phyloP scores from a whole-genome alignment of 2,888 invertebrate species.

The Pristionchus fissidentatus region DNA sequence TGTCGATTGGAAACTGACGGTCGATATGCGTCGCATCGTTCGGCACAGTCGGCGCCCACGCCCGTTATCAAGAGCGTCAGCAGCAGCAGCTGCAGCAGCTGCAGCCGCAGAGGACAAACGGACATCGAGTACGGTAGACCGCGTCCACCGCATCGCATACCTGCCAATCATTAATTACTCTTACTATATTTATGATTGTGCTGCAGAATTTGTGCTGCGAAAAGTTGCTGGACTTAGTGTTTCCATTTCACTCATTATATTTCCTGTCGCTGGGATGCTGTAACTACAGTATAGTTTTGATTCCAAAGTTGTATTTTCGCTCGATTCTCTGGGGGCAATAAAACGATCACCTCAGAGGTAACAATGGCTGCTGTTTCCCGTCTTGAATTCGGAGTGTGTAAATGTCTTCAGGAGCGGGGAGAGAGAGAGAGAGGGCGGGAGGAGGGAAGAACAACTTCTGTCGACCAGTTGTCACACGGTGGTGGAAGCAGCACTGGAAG shows the following conservation, averaged over 20 bases:
- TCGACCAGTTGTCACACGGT: conserved; percentile 20
- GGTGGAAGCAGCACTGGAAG: background rate
- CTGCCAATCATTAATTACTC: too few species aligned
- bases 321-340: too few species aligned
- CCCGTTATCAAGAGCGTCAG: background rate
- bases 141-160: conserved; percentile 41
- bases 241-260: too few species aligned
- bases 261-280: too few species aligned
- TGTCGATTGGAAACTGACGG: background rate
- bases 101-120: background rate
- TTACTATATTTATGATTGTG: too few species aligned
- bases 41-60: background rate
- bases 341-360: too few species aligned
- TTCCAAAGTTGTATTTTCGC: too few species aligned
- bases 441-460: background rate
- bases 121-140: conserved; percentile 41
- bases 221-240: too few species aligned
- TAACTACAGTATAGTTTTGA: too few species aligned
- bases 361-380: background rate
- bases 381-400: background rate
- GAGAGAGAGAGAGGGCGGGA: background rate
- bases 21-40: conserved; percentile 26
- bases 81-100: background rate
- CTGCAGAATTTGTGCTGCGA: too few species aligned
- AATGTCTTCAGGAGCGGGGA: background rate